Percentiles rank a stretch among this genome's conserved stretches.
Conservation (phyloP, 2,797 vertebrate genomes). For the Nasua narica region DNA sequence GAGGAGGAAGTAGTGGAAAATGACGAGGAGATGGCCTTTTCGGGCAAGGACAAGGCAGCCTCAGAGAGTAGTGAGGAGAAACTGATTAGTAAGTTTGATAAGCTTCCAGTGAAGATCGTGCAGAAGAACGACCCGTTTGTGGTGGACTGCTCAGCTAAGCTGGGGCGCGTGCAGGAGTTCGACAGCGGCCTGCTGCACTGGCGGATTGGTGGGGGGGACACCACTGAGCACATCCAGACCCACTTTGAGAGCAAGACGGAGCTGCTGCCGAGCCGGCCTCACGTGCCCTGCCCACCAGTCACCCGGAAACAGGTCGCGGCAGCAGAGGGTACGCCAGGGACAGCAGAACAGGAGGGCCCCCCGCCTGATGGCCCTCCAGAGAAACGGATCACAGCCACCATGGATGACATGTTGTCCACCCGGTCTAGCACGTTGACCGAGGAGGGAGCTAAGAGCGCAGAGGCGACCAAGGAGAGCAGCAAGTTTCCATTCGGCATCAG, state of each 20-base stretch:
- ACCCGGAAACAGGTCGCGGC: slow-evolving; percentile 55
- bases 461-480: slow-evolving; percentile 84
- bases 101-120: slow-evolving; percentile 95
- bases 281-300: slow-evolving; percentile 80
- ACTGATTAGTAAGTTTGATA: slow-evolving; percentile 97
- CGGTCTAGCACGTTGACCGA: slow-evolving; percentile 87
- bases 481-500: slow-evolving; percentile 84
- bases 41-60: slow-evolving; percentile 84
- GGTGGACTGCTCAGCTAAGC: slow-evolving; percentile 90
- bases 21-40: slow-evolving; percentile 86
- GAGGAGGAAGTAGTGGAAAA: slow-evolving; percentile 84
- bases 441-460: slow-evolving; percentile 80
- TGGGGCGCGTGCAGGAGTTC: slow-evolving; percentile 94
- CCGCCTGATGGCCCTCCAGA: slow-evolving; percentile 77
- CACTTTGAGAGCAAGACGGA: slow-evolving; percentile 95
- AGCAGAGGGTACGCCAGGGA: slow-evolving; percentile 61
- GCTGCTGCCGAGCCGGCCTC: slow-evolving; percentile 86
- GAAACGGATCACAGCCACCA: slow-evolving; percentile 90
- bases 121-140: slow-evolving; percentile 94
- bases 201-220: slow-evolving; percentile 97
- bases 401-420: slow-evolving; percentile 92
- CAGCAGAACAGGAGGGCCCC: slow-evolving; percentile 79
- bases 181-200: slow-evolving; percentile 97
- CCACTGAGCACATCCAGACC: slow-evolving; percentile 98
- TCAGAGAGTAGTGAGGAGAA: slow-evolving; percentile 87